These are phyloP conservation scores for Troglohyphantes excavatus DNA, from an alignment of 2,888 invertebrate genomes.

Conservation along the genomic window DNA sequence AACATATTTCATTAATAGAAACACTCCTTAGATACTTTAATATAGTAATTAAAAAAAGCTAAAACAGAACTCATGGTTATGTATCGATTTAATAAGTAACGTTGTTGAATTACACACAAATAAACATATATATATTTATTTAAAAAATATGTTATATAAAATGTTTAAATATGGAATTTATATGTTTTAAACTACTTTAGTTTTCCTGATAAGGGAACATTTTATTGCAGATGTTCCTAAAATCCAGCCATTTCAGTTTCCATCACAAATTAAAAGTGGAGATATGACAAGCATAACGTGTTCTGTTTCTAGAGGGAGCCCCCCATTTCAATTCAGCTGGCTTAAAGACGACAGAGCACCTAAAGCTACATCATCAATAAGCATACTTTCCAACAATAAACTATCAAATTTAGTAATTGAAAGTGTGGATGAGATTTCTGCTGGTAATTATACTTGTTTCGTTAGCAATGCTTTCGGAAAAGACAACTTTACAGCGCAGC, in stretches of 20 bases:
- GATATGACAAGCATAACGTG: conserved; percentile 61
- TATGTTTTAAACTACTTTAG: too few species aligned
- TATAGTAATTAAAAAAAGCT: too few species aligned
- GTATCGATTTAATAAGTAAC: too few species aligned
- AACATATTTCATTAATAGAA: too few species aligned
- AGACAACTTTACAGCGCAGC: conserved; percentile 39
- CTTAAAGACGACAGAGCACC: conserved; percentile 41
- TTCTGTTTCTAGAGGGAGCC: conserved; percentile 31
- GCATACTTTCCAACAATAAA: conserved; percentile 13
- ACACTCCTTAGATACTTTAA: too few species aligned
- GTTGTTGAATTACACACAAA: too few species aligned
- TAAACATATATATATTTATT: too few species aligned
- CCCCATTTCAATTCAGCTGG: conserved; percentile 60
- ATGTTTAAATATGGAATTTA: too few species aligned
- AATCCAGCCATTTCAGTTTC: conserved; percentile 65
- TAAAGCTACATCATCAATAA: background rate
- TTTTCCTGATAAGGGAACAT: background rate
- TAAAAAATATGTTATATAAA: too few species aligned
- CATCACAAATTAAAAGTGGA: conserved; percentile 61
- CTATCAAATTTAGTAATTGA: conserved; percentile 55
- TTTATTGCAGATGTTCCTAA: conserved; percentile 35
- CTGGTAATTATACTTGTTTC: conserved; percentile 73
- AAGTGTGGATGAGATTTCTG: conserved; percentile 20
- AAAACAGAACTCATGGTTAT: too few species aligned
- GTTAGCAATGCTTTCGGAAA: conserved; percentile 36